Evolutionary conservation across 2,113 vertebrate species (phyloP), one percentile per base, ranked within the genome.

Genomic region (Scartelaos histophorus): DNA sequence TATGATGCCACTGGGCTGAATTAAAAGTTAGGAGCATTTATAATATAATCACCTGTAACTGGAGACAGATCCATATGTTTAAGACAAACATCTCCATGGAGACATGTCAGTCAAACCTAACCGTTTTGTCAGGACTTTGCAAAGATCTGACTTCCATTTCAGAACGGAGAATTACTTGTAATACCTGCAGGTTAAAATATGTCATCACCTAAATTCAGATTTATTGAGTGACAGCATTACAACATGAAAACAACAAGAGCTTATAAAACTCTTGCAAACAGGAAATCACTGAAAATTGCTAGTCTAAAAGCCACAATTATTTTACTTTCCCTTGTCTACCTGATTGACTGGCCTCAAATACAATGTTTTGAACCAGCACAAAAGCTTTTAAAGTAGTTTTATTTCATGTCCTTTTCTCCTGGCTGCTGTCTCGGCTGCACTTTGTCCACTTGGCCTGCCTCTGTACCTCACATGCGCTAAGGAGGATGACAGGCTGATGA

Each of bases 401-500:
- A 75, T 83, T 78, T 75, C 45, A 70, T 79, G 54, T 56, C 46
- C 22, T 80, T 64, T 81, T 82, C 70, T 57, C 60, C 6, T 7
- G 38, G 61, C 53, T 43, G 17, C 58, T 1, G 58, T 29, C 71
- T 51, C 81, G 78, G 78, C 83, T 80, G 84, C 38, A 3, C 47
- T 69, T 17, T 74, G 70, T 76, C 70, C 60, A 47, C 78, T 75
- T 82, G 66, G 76, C 78, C 66, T 21, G 64, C 57, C 56, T 83
- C 56, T 78, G 62, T 62, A 62, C 69, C 58, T 83, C 73, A 71
- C 68, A 53, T 81, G 64, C 38, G 65, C 53, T 53, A 53, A 53
- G 51, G 71, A 66, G 15, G 47, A 66, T 82, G 74, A 76, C 71
- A 78, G 77, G 64, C 69, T 79, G 76, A 78, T 82, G 74, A 83